Base-by-base conservation (phyloP, 2,888 invertebrate species). In the Hydrotaea cyrtoneurina region DNA sequence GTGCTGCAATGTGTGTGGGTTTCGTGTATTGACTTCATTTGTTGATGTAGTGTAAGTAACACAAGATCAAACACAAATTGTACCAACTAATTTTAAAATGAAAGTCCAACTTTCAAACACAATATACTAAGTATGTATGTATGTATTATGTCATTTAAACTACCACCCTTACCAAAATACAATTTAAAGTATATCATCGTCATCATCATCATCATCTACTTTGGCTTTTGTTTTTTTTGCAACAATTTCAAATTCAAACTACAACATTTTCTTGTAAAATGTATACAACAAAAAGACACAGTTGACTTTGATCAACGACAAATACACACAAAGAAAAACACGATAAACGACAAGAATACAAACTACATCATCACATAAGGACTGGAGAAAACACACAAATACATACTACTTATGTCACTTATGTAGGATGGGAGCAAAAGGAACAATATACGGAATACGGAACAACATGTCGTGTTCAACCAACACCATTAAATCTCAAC, bases 101-200 rank as follows among this genome's bases (percentile, higher is more conserved):
- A 50, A 62, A 72, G 19, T 53, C 21, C 19, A 36, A 50, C 59
- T 69, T 74, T 39, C 39, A 39, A 39, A 39, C 13, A 11, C 39
- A 39, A 39, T 11, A 39, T 39, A 39, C 39, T 39, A 39, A 39
- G 39, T 8, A 39, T 39, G 39, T 39, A 39, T 10, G 11, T 39
- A 39, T 39, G 39, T 39, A 39, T 39, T 17, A 3, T 39, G 39
- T 10, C 55, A 36, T 26, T 43, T 39, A 78, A 80, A 80, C 77
- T 85, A 77, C 79, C 77, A 82, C 59, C 82, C 77, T 73, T 50
- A 46, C 21, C 79, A 7, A 43, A 15, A 43, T 69, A 17, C 57
- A 71, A 64, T 72, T 50, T 15, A 50, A 39, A 39, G n/a, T 36
- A 36, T 8, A 43, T 7, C 43, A n/a, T n/a, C n/a, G n/a, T n/a